Evolutionary conservation across 2,888 invertebrate species (phyloP).

Genomic region (Mythimna loreyi): DNA sequence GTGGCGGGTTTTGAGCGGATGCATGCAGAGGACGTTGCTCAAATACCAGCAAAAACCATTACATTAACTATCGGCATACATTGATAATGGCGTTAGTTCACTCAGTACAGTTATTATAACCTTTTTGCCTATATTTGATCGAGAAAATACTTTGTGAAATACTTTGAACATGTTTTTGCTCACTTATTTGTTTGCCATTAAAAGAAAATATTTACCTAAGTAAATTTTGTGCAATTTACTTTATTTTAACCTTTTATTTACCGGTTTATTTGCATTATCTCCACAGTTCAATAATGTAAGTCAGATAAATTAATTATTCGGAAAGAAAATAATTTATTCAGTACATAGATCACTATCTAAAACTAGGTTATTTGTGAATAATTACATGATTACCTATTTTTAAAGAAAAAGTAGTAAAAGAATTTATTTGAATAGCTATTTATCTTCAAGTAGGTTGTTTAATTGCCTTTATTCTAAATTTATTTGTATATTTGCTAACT

Average conservation of each 20-base stretch:
- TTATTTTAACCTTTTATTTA: too few relatives aligned
- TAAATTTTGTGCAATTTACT: too few relatives aligned
- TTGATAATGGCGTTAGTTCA: constrained; percentile 55
- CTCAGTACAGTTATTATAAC: constrained; percentile 38
- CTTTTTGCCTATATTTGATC: constrained; percentile 30
- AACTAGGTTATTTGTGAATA: too few relatives aligned
- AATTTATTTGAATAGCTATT: neutral
- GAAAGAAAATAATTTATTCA: too few relatives aligned
- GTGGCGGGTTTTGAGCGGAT: constrained; percentile 60
- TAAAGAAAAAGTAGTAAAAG: too few relatives aligned
- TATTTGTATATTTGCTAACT: neutral
- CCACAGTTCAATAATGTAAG: too few relatives aligned
- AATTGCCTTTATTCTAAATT: neutral
- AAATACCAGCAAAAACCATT: constrained; percentile 63
- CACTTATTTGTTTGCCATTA: neutral
- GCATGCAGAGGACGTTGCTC: constrained; percentile 56
- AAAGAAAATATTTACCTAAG: neutral
- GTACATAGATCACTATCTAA: too few relatives aligned
- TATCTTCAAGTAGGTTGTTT: neutral
- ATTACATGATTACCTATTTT: too few relatives aligned
- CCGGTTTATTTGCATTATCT: too few relatives aligned
- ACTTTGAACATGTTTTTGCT: neutral
- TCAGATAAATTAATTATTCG: too few relatives aligned
- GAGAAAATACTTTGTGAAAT: constrained; percentile 30
- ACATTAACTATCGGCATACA: constrained; percentile 52